Base-by-base conservation (phyloP, 2,797 vertebrate species). In the Malacoctenus gilli region DNA sequence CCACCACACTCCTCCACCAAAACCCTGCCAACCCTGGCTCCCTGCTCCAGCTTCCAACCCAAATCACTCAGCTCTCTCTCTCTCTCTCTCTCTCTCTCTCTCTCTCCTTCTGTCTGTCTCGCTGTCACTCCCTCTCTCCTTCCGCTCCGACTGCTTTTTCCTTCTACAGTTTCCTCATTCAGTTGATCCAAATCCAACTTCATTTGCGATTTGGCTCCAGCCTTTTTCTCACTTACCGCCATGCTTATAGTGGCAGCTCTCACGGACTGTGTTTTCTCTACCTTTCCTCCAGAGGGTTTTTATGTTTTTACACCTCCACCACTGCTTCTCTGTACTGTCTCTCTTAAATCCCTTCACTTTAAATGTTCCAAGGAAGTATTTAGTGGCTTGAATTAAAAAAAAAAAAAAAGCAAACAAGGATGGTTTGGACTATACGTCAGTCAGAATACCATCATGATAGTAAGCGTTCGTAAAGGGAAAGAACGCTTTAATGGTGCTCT, bases 1-100 rank as follows among this genome's bases (percentile, higher is more conserved):
- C 92, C 93, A 92, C 93, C 93, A 92, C 93, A 94, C 90, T 89
- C 89, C 91, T 93, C 92, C 92, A 89, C 89, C 89, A 87, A 86
- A 89, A 82, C 89, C 90, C 81, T 90, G 92, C 92, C 92, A 93
- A 89, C 90, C 85, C 89, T 74, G 77, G 85, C 83, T 90, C 84
- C 64, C 71, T 82, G 75, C 71, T 86, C 72, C 72, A 5, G 62
- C 82, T 88, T 85, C 87, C 84, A 85, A 86, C 77, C 82, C 87
- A 90, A 88, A 89, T 89, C 87, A 80, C 80, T 90, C 84, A 80
- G 73, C 77, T 82, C 75, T 79, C 77, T 72, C 49, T 80, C 67
- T 83, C 71, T 66, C 59, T 81, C 75, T 68, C 40, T 58, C 38
- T 61, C 66, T 20, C 53, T 39, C 40, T 66, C 39, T 50, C 34